These are phyloP conservation scores for Urechis unicinctus DNA, from an alignment of 2,888 invertebrate genomes.

Conservation along the genomic window DNA sequence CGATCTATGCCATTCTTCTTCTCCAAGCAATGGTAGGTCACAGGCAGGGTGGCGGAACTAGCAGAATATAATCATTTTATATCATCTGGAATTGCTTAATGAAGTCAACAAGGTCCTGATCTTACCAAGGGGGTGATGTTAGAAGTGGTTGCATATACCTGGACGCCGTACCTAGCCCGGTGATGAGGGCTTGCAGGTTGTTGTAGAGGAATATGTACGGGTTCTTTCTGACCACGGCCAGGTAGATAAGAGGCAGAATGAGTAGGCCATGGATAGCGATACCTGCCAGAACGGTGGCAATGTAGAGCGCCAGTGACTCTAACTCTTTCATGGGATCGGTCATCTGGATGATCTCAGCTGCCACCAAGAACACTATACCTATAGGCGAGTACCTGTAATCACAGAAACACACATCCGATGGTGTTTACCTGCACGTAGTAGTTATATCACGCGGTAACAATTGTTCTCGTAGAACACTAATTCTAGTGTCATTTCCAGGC, in stretches of 20 bases:
- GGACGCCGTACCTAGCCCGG: conserved; percentile 45
- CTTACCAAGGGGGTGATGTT: no score
- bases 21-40: conserved; percentile 88
- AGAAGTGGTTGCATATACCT: conserved; percentile 28
- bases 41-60: conserved; percentile 78
- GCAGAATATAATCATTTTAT: no score
- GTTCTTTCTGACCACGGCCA: conserved; percentile 49
- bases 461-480: no score
- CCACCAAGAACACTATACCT: conserved; percentile 55
- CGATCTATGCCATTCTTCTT: conserved; percentile 79
- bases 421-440: no score
- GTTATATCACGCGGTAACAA: no score
- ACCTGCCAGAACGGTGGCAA: conserved; percentile 77
- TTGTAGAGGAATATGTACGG: conserved; percentile 34
- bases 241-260: conserved; percentile 79
- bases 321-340: conserved; percentile 73
- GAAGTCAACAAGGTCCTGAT: no score
- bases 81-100: no score
- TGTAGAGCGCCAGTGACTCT: conserved; percentile 84
- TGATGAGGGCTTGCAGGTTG: conserved; percentile 60
- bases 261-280: conserved; percentile 86
- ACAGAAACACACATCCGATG: no score
- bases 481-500: no score
- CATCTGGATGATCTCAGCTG: conserved; percentile 85
- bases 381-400: conserved; percentile 43